Evolutionary conservation across 2,888 invertebrate species (phyloP).

Genomic region (Brenthis ino): DNA sequence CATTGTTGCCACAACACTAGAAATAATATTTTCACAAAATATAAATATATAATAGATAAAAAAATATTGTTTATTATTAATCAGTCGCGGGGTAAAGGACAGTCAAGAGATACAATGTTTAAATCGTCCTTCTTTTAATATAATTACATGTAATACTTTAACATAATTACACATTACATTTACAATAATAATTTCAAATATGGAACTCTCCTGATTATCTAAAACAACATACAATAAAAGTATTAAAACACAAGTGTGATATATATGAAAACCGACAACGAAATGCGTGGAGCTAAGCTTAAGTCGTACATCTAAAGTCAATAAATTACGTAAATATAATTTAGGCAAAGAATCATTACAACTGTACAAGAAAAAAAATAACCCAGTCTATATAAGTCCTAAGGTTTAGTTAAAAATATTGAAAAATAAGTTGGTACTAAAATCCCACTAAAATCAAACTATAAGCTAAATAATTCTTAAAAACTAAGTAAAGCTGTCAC

Average conservation of each 20-base stretch:
- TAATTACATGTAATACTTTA: slow-evolving; percentile 81
- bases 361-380: slow-evolving; percentile 67
- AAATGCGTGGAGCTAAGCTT: slow-evolving; percentile 76
- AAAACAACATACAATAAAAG: slow-evolving; percentile 66
- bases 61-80: slow-evolving; percentile 32
- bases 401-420: slow-evolving; percentile 36
- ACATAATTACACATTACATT: slow-evolving; percentile 81
- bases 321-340: slow-evolving; percentile 82
- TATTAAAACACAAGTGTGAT: slow-evolving; percentile 68
- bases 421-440: slow-evolving; percentile 42
- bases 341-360: slow-evolving; percentile 69
- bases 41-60: slow-evolving; percentile 34
- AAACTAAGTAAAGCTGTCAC: slow-evolving; percentile 75
- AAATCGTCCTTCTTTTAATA: slow-evolving; percentile 80
- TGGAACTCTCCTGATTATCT: slow-evolving; percentile 75
- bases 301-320: slow-evolving; percentile 65
- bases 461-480: slow-evolving; percentile 55
- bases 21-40: slow-evolving; percentile 35
- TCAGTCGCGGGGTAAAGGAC: slow-evolving; percentile 34
- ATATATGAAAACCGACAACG: slow-evolving; percentile 69
- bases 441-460: slow-evolving; percentile 37
- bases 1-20: slow-evolving; percentile 33
- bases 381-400: slow-evolving; percentile 42
- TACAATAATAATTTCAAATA: slow-evolving; percentile 81
- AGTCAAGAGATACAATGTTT: slow-evolving; percentile 60